Base-by-base conservation (phyloP, 2,888 invertebrate species). In the Xestoiulus laeticollis region DNA sequence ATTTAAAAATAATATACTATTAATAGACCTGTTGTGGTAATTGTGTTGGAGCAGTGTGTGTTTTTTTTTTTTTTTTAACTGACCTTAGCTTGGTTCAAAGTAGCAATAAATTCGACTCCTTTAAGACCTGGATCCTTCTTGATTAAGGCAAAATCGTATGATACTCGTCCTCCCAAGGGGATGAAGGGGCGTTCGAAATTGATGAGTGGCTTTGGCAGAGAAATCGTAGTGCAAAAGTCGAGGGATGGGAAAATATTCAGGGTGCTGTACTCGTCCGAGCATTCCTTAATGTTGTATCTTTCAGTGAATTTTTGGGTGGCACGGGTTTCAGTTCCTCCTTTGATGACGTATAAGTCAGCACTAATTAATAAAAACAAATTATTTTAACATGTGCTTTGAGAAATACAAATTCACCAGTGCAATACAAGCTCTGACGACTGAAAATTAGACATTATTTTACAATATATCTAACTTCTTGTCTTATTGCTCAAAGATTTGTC, bases 281-380 rank as follows among this genome's bases (percentile, higher is more conserved):
- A 88, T 22, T 33, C 86, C n/a, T 86, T 22, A 26, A 88, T 59
- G n/a, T 88, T 82, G 82, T 88, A 88, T 30, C 82, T 68, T 22
- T 30, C 85, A 16, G 33, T 16, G 43, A 22, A 38, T 19, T 68
- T 59, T 22, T 26, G 88, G 5, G 22, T 38, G 6, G 68, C 86
- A 32, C 86, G 88, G 22, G 38, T 33, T 14, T 88, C 86, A 5
- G 16, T 10, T 22, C 86, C 88, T 3, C 48, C 48, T 16, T 68
- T 26, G 26, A 88, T 48, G 32, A 86, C 38, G 33, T 30, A 88
- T 5, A 68, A 16, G 19, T 88, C 43, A 10, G 53, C 22, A 38
- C 88, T 88, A 53, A 19, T 43, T 1, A 32, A 84, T n/a, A 38
- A 84, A n/a, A 84, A 33, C 22, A 68, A 78, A n/a, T n/a, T n/a